Evolutionary conservation across 2,888 invertebrate species (phyloP), one percentile per base, ranked within the genome.

Genomic region (Bombyx huttoni): DNA sequence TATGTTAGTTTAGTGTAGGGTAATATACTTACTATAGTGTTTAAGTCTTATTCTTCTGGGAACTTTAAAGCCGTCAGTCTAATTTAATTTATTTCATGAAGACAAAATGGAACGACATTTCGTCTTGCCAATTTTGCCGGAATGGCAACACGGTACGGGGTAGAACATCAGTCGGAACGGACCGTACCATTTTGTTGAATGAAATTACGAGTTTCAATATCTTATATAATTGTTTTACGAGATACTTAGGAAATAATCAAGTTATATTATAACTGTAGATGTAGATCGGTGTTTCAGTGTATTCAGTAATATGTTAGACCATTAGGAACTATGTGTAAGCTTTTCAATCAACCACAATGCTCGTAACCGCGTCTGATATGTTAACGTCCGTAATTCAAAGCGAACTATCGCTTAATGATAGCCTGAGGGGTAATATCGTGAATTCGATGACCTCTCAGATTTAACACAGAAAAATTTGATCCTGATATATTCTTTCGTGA

Each of bases 1-100:
- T n/a, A n/a, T n/a, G n/a, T 66, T 78, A 81, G 73, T 63, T 60
- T 81, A 83, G 73, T 62, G 62, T 75, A 78, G 75, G 64, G 61
- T 57, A 63, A 63, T 68, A 52, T 70, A 69, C 64, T 64, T 68
- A 70, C 69, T 66, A 54, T 73, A 73, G 71, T 56, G 58, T 60
- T 54, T 78, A 81, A 77, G 76, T 64, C 64, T 70, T 65, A 71
- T 74, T 75, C 75, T 65, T 78, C 67, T 78, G 74, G 40, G 40
- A 7, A 40, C 40, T 40, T 40, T 40, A 0, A 10, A 40, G 8
- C 12, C 40, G 7, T 8, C 12, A 8, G 7, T 12, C 40, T 3
- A 12, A 10, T 40, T 40, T 40, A 0, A 40, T 40, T 40, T 8
- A 40, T 12, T 40, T 10, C 3, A 8, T 10, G 2, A 40, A 6